A percentile compares a stretch with the other conserved stretches of the same genome.
Conservation (phyloP, 2,888 invertebrate genomes). For the Alviniconcha strummeri region DNA sequence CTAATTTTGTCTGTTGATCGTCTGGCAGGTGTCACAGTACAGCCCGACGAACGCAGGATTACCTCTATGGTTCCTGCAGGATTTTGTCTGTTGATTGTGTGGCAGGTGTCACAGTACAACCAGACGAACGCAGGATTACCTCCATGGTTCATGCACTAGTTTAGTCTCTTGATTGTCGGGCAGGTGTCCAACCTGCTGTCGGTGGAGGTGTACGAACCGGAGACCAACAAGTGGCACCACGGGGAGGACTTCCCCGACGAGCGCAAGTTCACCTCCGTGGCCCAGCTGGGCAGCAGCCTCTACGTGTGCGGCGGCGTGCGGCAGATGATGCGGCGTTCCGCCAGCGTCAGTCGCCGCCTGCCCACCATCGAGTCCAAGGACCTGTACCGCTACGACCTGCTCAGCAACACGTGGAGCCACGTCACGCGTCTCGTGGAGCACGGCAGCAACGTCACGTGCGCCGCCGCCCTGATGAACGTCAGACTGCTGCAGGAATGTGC, state of each 20-base stretch:
- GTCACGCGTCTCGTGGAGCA: conserved; percentile 56
- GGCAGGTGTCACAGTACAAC: too few relatives aligned
- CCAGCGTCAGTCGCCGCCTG: conserved; percentile 43
- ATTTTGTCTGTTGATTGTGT: too few relatives aligned
- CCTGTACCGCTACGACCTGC: conserved; percentile 57
- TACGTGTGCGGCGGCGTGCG: conserved; percentile 61
- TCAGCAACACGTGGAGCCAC: conserved; percentile 51
- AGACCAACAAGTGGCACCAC: conserved; percentile 81
- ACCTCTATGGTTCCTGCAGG: too few relatives aligned
- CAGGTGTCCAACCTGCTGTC: conserved; percentile 90
- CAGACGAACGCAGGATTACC: too few relatives aligned
- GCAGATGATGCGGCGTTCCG: conserved; percentile 44
- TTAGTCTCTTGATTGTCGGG: too few relatives aligned
- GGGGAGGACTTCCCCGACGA: conserved; percentile 64
- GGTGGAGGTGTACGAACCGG: conserved; percentile 87
- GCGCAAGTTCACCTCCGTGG: conserved; percentile 52
- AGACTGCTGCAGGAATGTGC: conserved; percentile 38
- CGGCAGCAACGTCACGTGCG: conserved; percentile 52
- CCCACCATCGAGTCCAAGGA: conserved; percentile 60
- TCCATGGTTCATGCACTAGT: too few relatives aligned
- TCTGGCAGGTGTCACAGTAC: too few relatives aligned
- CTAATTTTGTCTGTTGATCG: too few relatives aligned
- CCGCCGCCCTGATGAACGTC: conserved; percentile 53
- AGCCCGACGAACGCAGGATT: too few relatives aligned
- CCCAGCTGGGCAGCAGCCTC: conserved; percentile 48